phyloP scores from a whole-genome alignment of 2,113 vertebrate species.

The Lonchura striata region DNA sequence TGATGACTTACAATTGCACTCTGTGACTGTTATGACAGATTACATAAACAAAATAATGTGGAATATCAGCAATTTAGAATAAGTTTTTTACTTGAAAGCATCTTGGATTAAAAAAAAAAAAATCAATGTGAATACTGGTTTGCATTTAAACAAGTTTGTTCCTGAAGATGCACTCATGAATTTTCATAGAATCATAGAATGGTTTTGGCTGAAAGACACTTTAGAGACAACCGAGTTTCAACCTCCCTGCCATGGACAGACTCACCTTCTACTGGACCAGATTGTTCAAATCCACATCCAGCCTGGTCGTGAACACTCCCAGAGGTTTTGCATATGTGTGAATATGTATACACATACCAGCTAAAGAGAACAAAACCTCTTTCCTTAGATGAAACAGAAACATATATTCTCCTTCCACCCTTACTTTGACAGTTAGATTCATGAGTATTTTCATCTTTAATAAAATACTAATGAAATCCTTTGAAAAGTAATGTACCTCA shows the following conservation, averaged over 20 bases:
- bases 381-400: background rate
- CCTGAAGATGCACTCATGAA: background rate
- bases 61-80: background rate
- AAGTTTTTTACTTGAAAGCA: background rate
- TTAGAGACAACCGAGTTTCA: background rate
- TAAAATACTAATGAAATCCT: conserved; percentile 23
- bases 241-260: background rate
- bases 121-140: background rate
- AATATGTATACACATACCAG: background rate
- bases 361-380: background rate
- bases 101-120: background rate
- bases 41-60: background rate
- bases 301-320: background rate
- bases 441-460: conserved; percentile 2
- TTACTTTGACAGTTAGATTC: conserved; percentile 3
- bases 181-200: background rate
- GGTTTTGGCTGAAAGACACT: background rate
- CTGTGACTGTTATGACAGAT: background rate
- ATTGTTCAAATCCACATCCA: background rate
- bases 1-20: background rate
- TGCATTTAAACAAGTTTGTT: background rate
- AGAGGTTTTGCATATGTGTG: background rate
- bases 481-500: conserved; percentile 41
- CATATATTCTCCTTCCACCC: background rate
- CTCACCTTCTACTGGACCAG: background rate